Conservation (phyloP, 2,113 vertebrate species). For the Loxodonta africana region DNA sequence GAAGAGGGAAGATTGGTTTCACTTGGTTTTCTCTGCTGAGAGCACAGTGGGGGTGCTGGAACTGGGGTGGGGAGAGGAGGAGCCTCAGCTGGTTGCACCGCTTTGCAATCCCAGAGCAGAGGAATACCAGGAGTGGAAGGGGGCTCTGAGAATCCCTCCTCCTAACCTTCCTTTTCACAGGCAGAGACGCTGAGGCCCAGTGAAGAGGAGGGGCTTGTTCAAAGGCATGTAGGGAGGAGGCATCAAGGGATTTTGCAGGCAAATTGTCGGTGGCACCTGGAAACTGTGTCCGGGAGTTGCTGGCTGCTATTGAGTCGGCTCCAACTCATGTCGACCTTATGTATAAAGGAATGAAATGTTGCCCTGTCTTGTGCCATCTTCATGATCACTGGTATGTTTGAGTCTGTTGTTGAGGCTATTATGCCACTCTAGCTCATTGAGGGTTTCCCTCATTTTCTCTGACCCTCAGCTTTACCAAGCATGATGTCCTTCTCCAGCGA, state of each 20-base stretch:
- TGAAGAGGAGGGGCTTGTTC: neutral
- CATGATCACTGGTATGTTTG: no score
- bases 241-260: neutral
- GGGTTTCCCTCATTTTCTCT: no score
- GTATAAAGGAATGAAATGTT: no score
- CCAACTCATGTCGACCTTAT: no score
- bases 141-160: neutral
- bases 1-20: slow-evolving; percentile 37
- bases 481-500: no score
- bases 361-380: no score
- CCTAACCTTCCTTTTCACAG: neutral
- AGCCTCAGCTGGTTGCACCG: neutral
- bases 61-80: neutral
- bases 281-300: neutral
- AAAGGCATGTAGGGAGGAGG: rapidly evolving
- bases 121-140: neutral
- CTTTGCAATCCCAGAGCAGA: neutral
- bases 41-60: neutral
- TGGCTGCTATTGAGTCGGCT: no score
- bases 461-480: no score
- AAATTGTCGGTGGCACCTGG: neutral
- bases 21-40: neutral
- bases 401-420: no score
- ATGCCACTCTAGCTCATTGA: no score
- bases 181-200: neutral